Evolutionary conservation across 1,140 invertebrate genomes (phyloP).

Genomic region (Diabrotica undecimpunctata): DNA sequence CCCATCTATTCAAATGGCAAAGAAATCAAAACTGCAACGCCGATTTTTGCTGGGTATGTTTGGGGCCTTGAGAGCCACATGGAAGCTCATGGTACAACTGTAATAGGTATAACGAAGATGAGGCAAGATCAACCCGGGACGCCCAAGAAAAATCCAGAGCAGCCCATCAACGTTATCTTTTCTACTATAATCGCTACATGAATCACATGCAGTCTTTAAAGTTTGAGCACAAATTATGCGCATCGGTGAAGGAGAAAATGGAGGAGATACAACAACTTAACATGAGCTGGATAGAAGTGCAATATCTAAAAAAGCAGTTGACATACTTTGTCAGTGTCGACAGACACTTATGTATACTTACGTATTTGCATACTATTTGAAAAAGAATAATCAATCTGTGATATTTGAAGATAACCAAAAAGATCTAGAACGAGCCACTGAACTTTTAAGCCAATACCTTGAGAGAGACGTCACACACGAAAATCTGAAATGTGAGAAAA

Average conservation of each 20-base stretch:
- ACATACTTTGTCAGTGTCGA: conserved; percentile 65
- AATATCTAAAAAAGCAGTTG: conserved; percentile 67
- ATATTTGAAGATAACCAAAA: conserved; percentile 75
- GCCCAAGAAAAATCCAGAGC: conserved; percentile 93
- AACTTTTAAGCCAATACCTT: conserved; percentile 69
- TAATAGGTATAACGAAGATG: conserved; percentile 75
- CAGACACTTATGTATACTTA: conserved; percentile 73
- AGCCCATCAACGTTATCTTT: conserved; percentile 89
- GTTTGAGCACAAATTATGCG: conserved; percentile 69
- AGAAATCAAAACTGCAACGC: conserved; percentile 72
- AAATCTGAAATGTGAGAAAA: conserved; percentile 70
- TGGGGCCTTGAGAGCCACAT: conserved; percentile 77
- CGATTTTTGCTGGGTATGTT: conserved; percentile 78
- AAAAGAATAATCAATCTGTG: no score
- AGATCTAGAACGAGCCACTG: conserved; percentile 67
- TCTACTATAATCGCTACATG: conserved; percentile 95
- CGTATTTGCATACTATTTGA: conserved; percentile 70
- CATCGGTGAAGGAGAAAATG: conserved; percentile 64
- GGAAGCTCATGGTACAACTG: conserved; percentile 67
- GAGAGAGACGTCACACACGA: conserved; percentile 70
- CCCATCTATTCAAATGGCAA: no score
- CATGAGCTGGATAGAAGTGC: conserved; percentile 78
- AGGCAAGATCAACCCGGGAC: conserved; percentile 92
- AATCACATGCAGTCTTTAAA: conserved; percentile 75
- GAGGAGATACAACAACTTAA: conserved; percentile 76